Base-by-base conservation (phyloP, 2,888 invertebrate species). In the Nomada fucata region DNA sequence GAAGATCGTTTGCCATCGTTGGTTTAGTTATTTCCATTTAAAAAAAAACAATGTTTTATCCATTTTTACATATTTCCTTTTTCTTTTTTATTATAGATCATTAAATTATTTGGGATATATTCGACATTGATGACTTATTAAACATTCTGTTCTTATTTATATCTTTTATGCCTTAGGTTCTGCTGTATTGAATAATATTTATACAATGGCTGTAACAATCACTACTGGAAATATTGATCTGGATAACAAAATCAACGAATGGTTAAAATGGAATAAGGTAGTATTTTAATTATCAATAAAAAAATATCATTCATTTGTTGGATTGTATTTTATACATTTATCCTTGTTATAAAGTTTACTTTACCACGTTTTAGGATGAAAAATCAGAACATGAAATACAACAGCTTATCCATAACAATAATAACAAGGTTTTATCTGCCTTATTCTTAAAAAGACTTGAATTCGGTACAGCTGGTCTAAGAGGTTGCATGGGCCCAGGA, bases 391-490 rank as follows among this genome's bases (percentile, higher is more conserved):
- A 94, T 42, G 97, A 97, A 93, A 95, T 98, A 13, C 89, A 94
- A 68, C 92, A 94, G 1, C 94, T 97, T 76, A 94, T 96, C 0
- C 90, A 94, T 0, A 92, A 95, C 1, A 93, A 95, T 59, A 94
- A 96, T 91, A 95, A 95, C 92, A 94, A 95, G 59, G 95, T 95
- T 76, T 93, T 98, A 18, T 94, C 94, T 11, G 94, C 95, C 83
- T 94, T 96, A 18, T 95, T 99, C 91, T 93, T 96, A 47, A 94
- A 95, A 9, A 95, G 99, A 10, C 95, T 98, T 89, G 95, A 96
- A 89, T 99, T 99, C 94, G 99, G 99, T 23, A 99, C 99, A 0
- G 99, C 99, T 0, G 99, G 99, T 0, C 94, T 99, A 50, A 95
- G 99, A 84, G 98, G 97, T 0, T 95, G 95, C 84, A 99, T 99